Base-by-base conservation (phyloP, 2,888 invertebrate genomes). In the Melieria picta region DNA sequence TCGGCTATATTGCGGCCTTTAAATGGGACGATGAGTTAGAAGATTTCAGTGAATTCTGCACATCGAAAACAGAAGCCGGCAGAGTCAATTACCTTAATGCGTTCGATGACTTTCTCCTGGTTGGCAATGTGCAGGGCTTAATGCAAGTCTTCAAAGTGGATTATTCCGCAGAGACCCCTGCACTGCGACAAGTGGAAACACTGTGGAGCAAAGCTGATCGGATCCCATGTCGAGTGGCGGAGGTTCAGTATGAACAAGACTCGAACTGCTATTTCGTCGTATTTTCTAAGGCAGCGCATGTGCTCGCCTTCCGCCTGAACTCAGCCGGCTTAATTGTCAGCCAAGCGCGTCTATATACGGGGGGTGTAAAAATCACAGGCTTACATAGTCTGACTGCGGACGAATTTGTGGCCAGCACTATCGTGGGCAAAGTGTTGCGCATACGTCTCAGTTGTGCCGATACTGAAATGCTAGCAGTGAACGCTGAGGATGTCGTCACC, bases 281-380 rank as follows among this genome's bases (percentile, higher is more conserved):
- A 13, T 81, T 80, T 64, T 78, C 79, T 52, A 86, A 86, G 70
- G 79, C 77, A 0, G 79, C 83, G 0, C 82, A 85, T 76, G 7
- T 84, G 5, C 68, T 86, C 1, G 74, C 77, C n/a, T 86, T 82
- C 78, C 69, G 79, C 42, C 63, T 84, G 55, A 7, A 6, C 11
- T 69, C 72, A 5, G 52, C 58, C 3, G 79, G 73, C 3, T 67
- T 16, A 4, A 10, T 75, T 6, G 5, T 76, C 0, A 79, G 78
- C 60, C 77, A 74, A 64, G 73, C 77, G 4, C 80, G 77, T 0
- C 69, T 76, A 5, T 79, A 83, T 69, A 73, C 79, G 3, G 81
- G 82, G 10, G 83, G 82, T 13, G 78, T 81, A 5, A 83, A 83
- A 75, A 81, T 85, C 50, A 80, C 83, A n/a, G 82, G 83, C 75